These are phyloP conservation scores for Furcifer pardalis DNA, from an alignment of 2,797 vertebrate genomes.

Conservation along the genomic window DNA sequence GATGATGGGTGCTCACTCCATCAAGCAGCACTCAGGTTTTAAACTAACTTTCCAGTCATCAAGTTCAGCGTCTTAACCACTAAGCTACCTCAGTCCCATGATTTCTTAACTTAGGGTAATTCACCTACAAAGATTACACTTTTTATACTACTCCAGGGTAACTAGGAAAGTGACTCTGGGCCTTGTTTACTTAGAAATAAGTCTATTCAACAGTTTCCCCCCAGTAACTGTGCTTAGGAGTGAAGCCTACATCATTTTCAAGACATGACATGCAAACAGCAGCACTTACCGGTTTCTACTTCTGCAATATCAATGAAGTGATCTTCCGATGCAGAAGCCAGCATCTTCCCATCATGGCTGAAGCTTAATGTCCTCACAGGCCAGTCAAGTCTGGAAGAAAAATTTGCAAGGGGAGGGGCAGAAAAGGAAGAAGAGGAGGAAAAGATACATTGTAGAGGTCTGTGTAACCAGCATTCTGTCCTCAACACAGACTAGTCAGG, in stretches of 20 bases:
- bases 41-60: too few relatives aligned
- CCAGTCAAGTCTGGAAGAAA: conserved; percentile 88
- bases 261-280: not conserved
- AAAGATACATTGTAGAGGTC: not conserved
- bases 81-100: too few relatives aligned
- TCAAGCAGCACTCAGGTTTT: too few relatives aligned
- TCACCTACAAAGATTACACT: too few relatives aligned
- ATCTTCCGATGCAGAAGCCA: conserved; percentile 95
- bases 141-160: too few relatives aligned
- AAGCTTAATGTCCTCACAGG: conserved; percentile 96
- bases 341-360: conserved; percentile 96
- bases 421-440: not conserved
- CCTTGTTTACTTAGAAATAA: not conserved
- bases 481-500: not conserved
- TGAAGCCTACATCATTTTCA: not conserved
- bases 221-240: not conserved
- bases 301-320: conserved; percentile 98
- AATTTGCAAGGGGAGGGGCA: too few relatives aligned
- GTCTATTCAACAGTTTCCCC: not conserved
- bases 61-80: too few relatives aligned
- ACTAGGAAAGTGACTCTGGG: too few relatives aligned
- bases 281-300: conserved; percentile 90
- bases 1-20: too few relatives aligned
- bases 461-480: not conserved
- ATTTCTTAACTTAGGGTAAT: too few relatives aligned